phyloP scores from a whole-genome alignment of 2,888 invertebrate genomes.

The Napeogenes inachia region DNA sequence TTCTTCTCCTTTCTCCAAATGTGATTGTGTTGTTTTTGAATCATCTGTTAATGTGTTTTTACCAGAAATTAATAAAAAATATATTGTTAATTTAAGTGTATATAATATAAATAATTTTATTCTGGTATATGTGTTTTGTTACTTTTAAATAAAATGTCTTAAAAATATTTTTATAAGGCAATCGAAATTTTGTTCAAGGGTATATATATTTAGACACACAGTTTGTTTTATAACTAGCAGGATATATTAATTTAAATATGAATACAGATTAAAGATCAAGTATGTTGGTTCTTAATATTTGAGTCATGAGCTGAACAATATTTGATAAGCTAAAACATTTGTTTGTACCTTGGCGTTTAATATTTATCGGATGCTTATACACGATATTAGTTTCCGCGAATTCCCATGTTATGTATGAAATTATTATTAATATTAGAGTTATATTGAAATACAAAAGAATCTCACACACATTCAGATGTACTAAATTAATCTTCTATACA shows the following conservation, averaged over 20 bases:
- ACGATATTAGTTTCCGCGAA: neutral
- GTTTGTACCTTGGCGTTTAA: neutral
- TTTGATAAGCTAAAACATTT: neutral
- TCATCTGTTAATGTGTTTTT: conserved; percentile 28
- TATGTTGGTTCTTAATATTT: neutral
- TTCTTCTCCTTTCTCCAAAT: conserved; percentile 74
- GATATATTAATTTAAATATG: conserved; percentile 2
- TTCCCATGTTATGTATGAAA: neutral
- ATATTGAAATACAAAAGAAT: too few relatives aligned
- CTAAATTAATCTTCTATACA: too few relatives aligned
- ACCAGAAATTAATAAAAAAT: too few relatives aligned
- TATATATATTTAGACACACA: too few relatives aligned
- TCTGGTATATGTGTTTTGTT: too few relatives aligned
- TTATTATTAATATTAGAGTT: too few relatives aligned
- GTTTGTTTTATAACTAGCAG: neutral
- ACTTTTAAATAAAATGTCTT: too few relatives aligned
- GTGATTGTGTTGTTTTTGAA: conserved; percentile 29
- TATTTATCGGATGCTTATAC: neutral
- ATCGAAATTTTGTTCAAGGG: too few relatives aligned
- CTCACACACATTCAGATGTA: too few relatives aligned
- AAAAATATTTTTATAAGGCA: too few relatives aligned
- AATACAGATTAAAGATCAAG: neutral
- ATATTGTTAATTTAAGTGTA: too few relatives aligned
- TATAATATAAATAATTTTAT: too few relatives aligned
- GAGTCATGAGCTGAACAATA: neutral